These are phyloP conservation scores for Mastomys natalensis DNA, from an alignment of 2,113 vertebrate genomes.

Conservation along the genomic window DNA sequence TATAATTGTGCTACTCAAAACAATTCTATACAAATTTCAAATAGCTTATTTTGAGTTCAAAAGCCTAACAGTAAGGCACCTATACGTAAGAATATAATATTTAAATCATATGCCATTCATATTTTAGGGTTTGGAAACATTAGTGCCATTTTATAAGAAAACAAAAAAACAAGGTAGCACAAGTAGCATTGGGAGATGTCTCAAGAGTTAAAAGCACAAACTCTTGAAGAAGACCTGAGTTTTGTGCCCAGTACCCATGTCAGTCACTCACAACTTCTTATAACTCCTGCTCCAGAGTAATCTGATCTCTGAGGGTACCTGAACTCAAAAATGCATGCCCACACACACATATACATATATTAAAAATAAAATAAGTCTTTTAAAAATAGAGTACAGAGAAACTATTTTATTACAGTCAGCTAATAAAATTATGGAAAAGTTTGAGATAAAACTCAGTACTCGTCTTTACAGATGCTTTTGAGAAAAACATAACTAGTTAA, in stretches of 20 bases:
- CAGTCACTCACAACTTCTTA: background rate
- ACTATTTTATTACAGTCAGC: background rate
- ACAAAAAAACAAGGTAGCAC: background rate
- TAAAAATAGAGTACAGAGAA: background rate
- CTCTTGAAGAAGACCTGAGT: background rate
- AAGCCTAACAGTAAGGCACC: background rate
- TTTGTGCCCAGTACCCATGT: background rate
- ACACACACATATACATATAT: no score
- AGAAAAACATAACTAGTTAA: constrained; percentile 26
- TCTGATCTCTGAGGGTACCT: background rate
- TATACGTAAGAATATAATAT: background rate
- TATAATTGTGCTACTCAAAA: background rate
- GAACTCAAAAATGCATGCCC: background rate
- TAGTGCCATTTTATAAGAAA: background rate
- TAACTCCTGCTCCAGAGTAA: background rate
- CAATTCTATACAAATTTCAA: constrained; percentile 2
- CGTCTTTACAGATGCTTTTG: background rate
- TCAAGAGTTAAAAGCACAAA: no score
- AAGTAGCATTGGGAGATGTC: background rate
- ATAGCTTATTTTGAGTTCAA: background rate
- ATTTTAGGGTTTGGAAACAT: background rate
- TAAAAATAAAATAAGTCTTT: background rate
- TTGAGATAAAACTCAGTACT: background rate
- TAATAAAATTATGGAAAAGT: background rate
- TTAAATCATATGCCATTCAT: background rate